phyloP scores from a whole-genome alignment of 1,140 invertebrate genomes.

The Acromyrmex heyeri region DNA sequence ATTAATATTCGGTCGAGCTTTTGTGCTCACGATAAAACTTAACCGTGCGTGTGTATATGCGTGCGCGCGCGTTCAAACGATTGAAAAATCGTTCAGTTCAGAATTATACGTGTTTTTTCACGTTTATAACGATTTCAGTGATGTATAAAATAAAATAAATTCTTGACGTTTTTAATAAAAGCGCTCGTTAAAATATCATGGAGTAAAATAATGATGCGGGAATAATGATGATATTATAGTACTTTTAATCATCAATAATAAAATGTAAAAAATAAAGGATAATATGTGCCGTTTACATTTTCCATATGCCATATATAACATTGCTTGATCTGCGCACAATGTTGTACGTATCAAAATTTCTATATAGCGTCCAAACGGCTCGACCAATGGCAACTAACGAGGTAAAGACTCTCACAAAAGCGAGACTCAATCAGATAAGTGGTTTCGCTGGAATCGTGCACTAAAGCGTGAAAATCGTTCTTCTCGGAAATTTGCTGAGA shows the following conservation, averaged over 20 bases:
- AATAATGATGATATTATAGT: slow-evolving; percentile 58
- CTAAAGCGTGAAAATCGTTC: slow-evolving; percentile 63
- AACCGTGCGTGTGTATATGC: slow-evolving; percentile 11
- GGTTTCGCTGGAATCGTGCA: slow-evolving; percentile 55
- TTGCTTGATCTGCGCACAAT: neutral
- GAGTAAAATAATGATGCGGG: slow-evolving; percentile 55
- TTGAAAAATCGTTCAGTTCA: slow-evolving; percentile 54
- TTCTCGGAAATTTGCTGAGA: slow-evolving; percentile 57
- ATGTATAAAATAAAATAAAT: slow-evolving; percentile 63
- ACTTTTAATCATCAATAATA: slow-evolving; percentile 54
- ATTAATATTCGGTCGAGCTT: slow-evolving; percentile 61
- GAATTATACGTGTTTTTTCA: slow-evolving; percentile 59
- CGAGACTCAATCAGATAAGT: slow-evolving; percentile 64
- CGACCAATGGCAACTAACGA: slow-evolving; percentile 58
- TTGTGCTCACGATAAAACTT: slow-evolving; percentile 57
- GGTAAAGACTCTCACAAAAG: slow-evolving; percentile 59
- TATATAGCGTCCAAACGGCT: slow-evolving; percentile 24
- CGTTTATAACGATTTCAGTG: slow-evolving; percentile 54
- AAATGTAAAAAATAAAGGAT: slow-evolving; percentile 55
- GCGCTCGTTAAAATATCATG: slow-evolving; percentile 56
- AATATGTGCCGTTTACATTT: slow-evolving; percentile 54
- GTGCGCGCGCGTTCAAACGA: slow-evolving; percentile 40
- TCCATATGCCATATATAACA: slow-evolving; percentile 33
- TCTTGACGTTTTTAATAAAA: slow-evolving; percentile 61
- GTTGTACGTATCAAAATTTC: slow-evolving; percentile 45